Evolutionary conservation across 2,888 invertebrate genomes (phyloP).

Genomic region (Eutolmus rufibarbis): DNA sequence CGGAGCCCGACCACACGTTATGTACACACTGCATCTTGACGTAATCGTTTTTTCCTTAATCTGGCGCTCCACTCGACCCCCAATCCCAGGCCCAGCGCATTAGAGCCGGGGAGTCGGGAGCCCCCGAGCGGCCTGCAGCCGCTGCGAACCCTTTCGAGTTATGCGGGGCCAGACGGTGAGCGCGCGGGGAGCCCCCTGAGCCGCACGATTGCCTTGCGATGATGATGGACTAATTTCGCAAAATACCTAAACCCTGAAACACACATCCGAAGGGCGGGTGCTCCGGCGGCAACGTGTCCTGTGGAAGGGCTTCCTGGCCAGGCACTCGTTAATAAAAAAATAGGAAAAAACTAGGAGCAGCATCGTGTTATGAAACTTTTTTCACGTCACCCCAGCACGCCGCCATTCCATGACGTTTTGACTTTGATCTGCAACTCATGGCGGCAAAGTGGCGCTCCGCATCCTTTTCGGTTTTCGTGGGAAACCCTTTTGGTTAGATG

Average conservation of each 20-base stretch:
- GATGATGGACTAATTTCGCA: conserved; percentile 43
- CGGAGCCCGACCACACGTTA: conserved; percentile 27
- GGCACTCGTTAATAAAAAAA: neutral
- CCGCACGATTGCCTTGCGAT: neutral
- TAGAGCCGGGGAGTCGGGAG: neutral
- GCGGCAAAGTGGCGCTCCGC: conserved; percentile 20
- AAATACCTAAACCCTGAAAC: conserved; percentile 38
- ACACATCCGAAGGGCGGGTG: conserved; percentile 14
- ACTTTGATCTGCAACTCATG: conserved; percentile 39
- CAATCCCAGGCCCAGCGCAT: neutral
- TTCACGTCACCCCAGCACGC: conserved; percentile 30
- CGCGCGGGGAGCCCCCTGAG: neutral
- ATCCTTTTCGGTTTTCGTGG: conserved; percentile 40
- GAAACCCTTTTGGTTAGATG: conserved; percentile 35
- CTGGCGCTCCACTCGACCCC: neutral
- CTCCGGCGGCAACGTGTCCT: neutral
- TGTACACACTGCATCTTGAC: conserved; percentile 26
- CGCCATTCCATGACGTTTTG: conserved; percentile 27
- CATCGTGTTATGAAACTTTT: conserved; percentile 35
- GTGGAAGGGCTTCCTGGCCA: neutral
- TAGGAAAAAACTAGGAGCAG: neutral
- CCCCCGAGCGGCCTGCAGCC: neutral
- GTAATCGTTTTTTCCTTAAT: conserved; percentile 19
- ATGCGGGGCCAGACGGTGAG: conserved; percentile 1
- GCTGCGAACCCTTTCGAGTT: neutral